phyloP scores from a whole-genome alignment of 1,140 invertebrate species.

The Leptinotarsa undecemlineata region DNA sequence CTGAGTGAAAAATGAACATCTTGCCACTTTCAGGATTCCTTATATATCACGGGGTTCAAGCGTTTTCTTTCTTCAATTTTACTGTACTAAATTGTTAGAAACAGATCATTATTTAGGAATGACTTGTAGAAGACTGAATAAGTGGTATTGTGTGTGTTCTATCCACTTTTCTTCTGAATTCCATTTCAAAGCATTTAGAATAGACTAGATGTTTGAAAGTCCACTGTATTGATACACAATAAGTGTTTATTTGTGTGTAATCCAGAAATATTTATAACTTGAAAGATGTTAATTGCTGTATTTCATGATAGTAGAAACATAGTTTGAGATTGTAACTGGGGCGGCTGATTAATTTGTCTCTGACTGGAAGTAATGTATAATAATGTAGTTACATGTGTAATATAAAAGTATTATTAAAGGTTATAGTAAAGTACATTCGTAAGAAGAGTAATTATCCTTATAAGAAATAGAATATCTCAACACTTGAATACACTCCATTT shows the following conservation, averaged over 20 bases:
- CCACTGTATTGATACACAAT: not conserved
- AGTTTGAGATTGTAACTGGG: not conserved
- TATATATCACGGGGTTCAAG: not conserved
- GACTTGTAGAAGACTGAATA: conserved; percentile 6
- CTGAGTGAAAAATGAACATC: not conserved
- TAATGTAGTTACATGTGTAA: conserved; percentile 8
- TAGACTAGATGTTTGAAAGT: not conserved
- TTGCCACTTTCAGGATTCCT: not conserved
- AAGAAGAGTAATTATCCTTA: not conserved
- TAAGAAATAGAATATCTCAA: not conserved
- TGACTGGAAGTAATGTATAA: conserved; percentile 1
- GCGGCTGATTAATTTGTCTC: not conserved
- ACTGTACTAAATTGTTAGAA: too few species aligned
- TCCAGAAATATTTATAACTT: not conserved
- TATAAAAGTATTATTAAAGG: conserved; percentile 7
- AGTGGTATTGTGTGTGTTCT: not conserved
- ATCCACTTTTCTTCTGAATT: conserved; percentile 1
- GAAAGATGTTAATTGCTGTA: conserved; percentile 5
- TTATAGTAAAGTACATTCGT: not conserved
- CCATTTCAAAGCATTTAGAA: not conserved
- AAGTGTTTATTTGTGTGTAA: conserved; percentile 5
- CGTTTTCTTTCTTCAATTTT: too few species aligned
- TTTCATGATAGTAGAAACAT: not conserved
- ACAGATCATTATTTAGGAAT: not conserved
- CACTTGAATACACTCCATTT: not conserved